Evolutionary conservation across 2,888 invertebrate genomes (phyloP), one percentile per base, ranked within the genome.

Genomic region (Digitonthophagus gazella): DNA sequence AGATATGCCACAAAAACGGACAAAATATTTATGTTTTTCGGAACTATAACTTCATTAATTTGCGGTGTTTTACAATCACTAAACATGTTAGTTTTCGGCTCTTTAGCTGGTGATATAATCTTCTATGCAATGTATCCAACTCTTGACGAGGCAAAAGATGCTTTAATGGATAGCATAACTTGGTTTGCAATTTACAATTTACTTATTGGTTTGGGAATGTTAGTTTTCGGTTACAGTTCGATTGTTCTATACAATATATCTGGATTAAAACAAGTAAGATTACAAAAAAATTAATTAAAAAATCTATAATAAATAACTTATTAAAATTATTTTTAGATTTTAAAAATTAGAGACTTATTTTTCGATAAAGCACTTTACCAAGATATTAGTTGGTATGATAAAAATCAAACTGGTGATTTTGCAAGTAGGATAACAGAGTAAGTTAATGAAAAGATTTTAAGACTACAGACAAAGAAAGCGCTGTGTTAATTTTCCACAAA

Each of bases 341-440:
- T 86, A 75, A 83, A 82, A 75, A 87, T 92, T 72, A 84, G 92
- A 58, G 86, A 87, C 72, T 84, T 85, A 77, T 92, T 89, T 78
- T 83, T 92, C 54, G 85, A 86, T 75, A 88, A 89, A 19, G 86
- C 90, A 1, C 79, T 92, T 61, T 89, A 91, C 78, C 92, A 92
- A 81, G 92, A 92, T 76, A 89, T 92, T 74, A 83, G 85, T 64
- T 92, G 91, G 87, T 92, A 90, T 75, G 92, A 92, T 78, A 81
- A 87, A 1, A 86, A 91, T 76, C 87, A 90, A 80, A 90, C 90
- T 63, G 90, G 91, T 3, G 92, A 92, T 76, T 89, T 92, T 75
- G 89, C 92, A 4, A 88, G 90, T 68, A 87, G 90, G 80, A 89
- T 93, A 85, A 89, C 91, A 70, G 91, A 91, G 92, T 92, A 84